A percentile compares a stretch with the other conserved stretches of the same genome.
Conservation (phyloP, 1,140 invertebrate species). For the Ladona fulva region DNA sequence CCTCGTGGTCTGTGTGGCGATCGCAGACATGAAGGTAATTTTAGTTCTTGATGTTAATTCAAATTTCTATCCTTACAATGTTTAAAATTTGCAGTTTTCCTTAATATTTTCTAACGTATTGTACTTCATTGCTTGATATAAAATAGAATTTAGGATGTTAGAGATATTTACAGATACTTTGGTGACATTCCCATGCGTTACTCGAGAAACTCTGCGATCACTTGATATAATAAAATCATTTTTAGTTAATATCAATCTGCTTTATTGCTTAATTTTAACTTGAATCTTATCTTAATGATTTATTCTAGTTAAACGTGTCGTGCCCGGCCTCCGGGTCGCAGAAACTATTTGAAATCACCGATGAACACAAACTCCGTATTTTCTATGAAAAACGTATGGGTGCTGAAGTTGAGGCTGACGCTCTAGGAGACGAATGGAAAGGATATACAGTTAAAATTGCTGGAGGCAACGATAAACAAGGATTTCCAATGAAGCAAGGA, state of each 20-base stretch:
- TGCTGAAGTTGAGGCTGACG: slow-evolving; percentile 87
- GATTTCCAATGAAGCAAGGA: slow-evolving; percentile 99
- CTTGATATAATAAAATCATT: background rate
- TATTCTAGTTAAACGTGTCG: slow-evolving; percentile 89
- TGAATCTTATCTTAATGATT: slow-evolving; percentile 11
- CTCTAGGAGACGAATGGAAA: slow-evolving; percentile 97
- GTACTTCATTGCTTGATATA: background rate
- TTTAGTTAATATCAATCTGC: background rate
- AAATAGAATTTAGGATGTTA: background rate
- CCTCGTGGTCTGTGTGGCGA: background rate
- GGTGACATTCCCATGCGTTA: background rate
- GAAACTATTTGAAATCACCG: slow-evolving; percentile 95
- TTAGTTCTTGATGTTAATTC: background rate
- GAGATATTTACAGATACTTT: background rate
- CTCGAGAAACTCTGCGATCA: background rate
- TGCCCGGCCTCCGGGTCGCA: slow-evolving; percentile 97
- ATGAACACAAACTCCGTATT: slow-evolving; percentile 94
- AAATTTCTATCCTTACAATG: background rate
- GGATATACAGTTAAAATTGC: slow-evolving; percentile 92
- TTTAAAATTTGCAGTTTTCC: background rate
- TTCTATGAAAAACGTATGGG: slow-evolving; percentile 99
- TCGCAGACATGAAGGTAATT: background rate
- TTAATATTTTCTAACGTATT: background rate
- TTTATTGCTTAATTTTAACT: background rate
- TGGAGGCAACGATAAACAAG: slow-evolving; percentile 99